A percentile compares a stretch with the other conserved stretches of the same genome.
Evolutionary conservation across 2,888 invertebrate species (phyloP).

Genomic region (Microchrysa polita): DNA sequence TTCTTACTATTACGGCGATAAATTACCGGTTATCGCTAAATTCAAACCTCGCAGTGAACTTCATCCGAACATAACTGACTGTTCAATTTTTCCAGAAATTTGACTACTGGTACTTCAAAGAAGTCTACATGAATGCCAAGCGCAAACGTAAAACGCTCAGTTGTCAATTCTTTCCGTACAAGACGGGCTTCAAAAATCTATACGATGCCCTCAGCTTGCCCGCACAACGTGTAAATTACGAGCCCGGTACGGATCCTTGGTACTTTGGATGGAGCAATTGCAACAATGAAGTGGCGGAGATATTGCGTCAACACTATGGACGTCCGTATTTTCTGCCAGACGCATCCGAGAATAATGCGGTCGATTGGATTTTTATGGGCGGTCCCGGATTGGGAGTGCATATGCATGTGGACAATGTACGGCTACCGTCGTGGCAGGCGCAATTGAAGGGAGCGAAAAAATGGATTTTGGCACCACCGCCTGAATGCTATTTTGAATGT

Average conservation of each 20-base stretch:
- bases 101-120: constrained; percentile 83
- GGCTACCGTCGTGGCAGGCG: constrained; percentile 96
- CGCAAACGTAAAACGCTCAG: constrained; percentile 69
- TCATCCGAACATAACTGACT: too few relatives aligned
- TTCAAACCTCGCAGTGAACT: too few relatives aligned
- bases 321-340: constrained; percentile 90
- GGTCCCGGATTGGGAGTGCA: constrained; percentile 93
- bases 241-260: constrained; percentile 65
- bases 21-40: too few relatives aligned
- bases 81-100: constrained; percentile 67
- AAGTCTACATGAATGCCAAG: constrained; percentile 73
- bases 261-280: constrained; percentile 93
- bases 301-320: constrained; percentile 79
- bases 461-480: constrained; percentile 92
- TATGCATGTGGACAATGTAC: constrained; percentile 96
- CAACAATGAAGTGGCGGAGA: constrained; percentile 81
- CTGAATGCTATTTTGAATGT: constrained; percentile 89
- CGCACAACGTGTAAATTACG: constrained; percentile 69
- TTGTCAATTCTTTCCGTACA: constrained; percentile 95
- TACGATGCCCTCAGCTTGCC: constrained; percentile 87
- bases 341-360: constrained; percentile 86
- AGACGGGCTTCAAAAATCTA: constrained; percentile 82
- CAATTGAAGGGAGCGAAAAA: constrained; percentile 88
- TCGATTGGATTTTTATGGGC: constrained; percentile 98
- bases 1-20: not conserved